These are phyloP conservation scores for Macrotis lagotis DNA, from an alignment of 2,113 vertebrate genomes.

Conservation along the genomic window DNA sequence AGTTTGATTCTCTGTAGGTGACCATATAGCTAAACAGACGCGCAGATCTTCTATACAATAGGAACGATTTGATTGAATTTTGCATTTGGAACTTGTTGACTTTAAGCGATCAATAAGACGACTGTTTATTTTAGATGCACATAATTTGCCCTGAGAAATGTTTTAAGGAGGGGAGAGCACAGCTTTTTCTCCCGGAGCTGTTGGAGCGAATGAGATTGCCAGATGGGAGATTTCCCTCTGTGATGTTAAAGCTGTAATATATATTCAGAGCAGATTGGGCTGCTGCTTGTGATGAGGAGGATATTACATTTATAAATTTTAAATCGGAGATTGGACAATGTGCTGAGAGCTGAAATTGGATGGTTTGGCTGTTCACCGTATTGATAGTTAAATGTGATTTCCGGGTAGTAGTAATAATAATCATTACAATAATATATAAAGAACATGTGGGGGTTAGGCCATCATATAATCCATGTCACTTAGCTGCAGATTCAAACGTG, in stretches of 20 bases:
- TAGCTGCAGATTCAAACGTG: constrained; percentile 71
- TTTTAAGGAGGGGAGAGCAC: constrained; percentile 86
- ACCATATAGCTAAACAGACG: constrained; percentile 79
- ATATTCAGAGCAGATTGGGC: constrained; percentile 94
- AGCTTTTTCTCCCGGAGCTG: constrained; percentile 84
- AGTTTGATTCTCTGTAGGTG: constrained; percentile 79
- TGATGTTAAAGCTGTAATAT: constrained; percentile 95
- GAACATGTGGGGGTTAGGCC: constrained; percentile 72
- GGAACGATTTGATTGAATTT: constrained; percentile 84
- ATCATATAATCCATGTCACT: constrained; percentile 73
- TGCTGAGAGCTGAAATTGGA: constrained; percentile 87
- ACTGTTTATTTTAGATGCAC: constrained; percentile 91
- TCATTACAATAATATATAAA: constrained; percentile 75
- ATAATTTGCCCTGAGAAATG: constrained; percentile 90
- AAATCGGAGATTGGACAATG: constrained; percentile 89
- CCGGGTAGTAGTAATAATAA: constrained; percentile 77
- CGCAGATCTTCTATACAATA: constrained; percentile 69
- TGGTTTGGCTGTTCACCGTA: constrained; percentile 82
- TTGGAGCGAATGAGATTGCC: constrained; percentile 91
- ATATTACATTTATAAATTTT: constrained; percentile 94
- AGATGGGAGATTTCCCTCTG: constrained; percentile 92
- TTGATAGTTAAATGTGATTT: constrained; percentile 84
- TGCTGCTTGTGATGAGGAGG: constrained; percentile 91
- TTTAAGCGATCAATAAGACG: constrained; percentile 86
- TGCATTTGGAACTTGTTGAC: constrained; percentile 90